These are phyloP conservation scores for Laothoe populi DNA, from an alignment of 2,888 invertebrate genomes.

Conservation along the genomic window DNA sequence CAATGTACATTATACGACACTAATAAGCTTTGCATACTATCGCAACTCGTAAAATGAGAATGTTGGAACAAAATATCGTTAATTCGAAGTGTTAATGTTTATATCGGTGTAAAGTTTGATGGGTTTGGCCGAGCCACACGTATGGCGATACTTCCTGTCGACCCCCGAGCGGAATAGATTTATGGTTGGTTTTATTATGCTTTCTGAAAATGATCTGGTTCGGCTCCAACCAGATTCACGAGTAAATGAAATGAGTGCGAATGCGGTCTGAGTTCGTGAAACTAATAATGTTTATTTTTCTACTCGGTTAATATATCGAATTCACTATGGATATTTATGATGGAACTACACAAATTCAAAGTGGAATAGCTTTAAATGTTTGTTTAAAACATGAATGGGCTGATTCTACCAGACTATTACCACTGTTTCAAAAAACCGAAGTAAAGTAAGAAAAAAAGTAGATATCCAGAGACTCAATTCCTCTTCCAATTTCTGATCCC, in stretches of 20 bases:
- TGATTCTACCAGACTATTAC: no score
- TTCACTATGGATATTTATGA: no score
- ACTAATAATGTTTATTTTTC: neutral
- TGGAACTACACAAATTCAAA: no score
- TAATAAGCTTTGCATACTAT: neutral
- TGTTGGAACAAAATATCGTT: neutral
- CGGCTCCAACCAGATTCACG: neutral
- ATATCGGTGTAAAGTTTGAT: slow-evolving; percentile 18
- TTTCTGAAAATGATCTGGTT: slow-evolving; percentile 18
- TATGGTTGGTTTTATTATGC: slow-evolving; percentile 11
- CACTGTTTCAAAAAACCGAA: no score
- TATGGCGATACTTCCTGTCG: neutral
- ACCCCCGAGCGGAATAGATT: slow-evolving; percentile 1
- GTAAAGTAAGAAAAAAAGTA: no score
- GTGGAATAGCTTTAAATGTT: no score
- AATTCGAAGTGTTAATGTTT: slow-evolving; percentile 21
- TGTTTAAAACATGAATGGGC: no score
- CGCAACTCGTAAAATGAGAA: slow-evolving; percentile 9
- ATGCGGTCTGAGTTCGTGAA: neutral
- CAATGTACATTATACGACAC: slow-evolving; percentile 1
- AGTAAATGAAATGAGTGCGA: slow-evolving; percentile 24
- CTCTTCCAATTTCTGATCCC: no score
- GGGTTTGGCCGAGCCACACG: slow-evolving; percentile 1
- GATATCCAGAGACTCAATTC: no score
- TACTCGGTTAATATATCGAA: no score